Evolutionary conservation across 92 coral and sea anemone genomes (phyloP), one percentile per base, ranked within the genome.

Genomic region (Porites cylindrica): DNA sequence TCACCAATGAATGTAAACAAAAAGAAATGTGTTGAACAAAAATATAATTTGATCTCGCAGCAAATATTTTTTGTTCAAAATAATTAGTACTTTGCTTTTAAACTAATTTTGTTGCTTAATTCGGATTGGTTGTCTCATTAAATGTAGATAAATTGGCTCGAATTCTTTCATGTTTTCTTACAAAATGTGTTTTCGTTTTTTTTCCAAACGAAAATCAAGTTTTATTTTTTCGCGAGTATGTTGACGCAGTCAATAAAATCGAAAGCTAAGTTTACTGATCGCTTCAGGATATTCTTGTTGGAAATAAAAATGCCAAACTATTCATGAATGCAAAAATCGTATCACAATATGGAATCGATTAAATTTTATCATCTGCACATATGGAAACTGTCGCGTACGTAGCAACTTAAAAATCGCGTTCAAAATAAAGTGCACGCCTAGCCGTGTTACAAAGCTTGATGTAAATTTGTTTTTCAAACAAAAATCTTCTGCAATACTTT

Each of bases 291-390:
- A 29, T 71, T 50, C 71, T 51, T 10, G 56, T 26, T 16, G 63
- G 23, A 14, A 52, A 74, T 73, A 43, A 83, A 23, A 19, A 4
- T 6, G 53, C 68, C 38, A 80, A 65, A 54, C 17, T 51, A 80
- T 80, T 80, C 63, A 67, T 80, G 51, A 80, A 80, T 80, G 84
- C 84, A 82, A 82, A 81, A 82, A 54, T 50, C 68, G 56, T 70
- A 56, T 56, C 67, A 7, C 77, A 69, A 70, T 82, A 58, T 82
- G 86, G 51, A 8, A 54, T 59, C 86, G 38, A 56, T 82, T 70
- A 82, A 56, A 47, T 54, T 81, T 81, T 72, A 24, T 73, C 72
- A 26, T 64, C 59, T 7, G 65, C 38, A 63, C 87, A 83, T 74
- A 83, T 74, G 81, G 73, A 83, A 83, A 83, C 8, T 58, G 62